Percentiles rank a stretch among this genome's conserved stretches.
phyloP scores from a whole-genome alignment of 2,113 vertebrate species.

The Zingel zingel region DNA sequence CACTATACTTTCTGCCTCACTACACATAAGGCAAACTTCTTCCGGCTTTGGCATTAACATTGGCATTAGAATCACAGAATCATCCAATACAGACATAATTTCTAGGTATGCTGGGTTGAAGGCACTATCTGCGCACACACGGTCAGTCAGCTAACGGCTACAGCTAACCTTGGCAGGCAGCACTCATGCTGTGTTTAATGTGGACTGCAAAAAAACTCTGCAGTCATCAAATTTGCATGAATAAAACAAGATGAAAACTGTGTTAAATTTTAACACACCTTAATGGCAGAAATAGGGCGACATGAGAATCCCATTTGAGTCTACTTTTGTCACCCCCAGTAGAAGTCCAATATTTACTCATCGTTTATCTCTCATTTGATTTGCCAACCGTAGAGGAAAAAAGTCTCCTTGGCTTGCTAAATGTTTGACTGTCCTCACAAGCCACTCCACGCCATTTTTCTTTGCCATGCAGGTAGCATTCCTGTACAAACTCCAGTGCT shows the following conservation, averaged over 20 bases:
- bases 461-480: slow-evolving; percentile 6
- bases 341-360: neutral
- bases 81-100: neutral
- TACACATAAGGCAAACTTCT: neutral
- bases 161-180: neutral
- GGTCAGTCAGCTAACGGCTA: neutral
- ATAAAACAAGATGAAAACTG: slow-evolving; percentile 18
- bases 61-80: neutral
- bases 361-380: slow-evolving; percentile 1
- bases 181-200: neutral
- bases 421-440: neutral
- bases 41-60: neutral
- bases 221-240: slow-evolving; percentile 34
- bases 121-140: neutral
- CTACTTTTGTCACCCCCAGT: slow-evolving; percentile 15
- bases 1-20: neutral
- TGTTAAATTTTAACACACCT: slow-evolving; percentile 17
- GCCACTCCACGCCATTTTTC: neutral
- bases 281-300: neutral
- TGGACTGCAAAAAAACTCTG: neutral
- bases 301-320: slow-evolving; percentile 21
- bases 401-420: slow-evolving; percentile 9
- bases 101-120: neutral
- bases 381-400: neutral
- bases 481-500: slow-evolving; percentile 17